phyloP scores from a whole-genome alignment of 2,113 vertebrate species.

The Lasiurus borealis region DNA sequence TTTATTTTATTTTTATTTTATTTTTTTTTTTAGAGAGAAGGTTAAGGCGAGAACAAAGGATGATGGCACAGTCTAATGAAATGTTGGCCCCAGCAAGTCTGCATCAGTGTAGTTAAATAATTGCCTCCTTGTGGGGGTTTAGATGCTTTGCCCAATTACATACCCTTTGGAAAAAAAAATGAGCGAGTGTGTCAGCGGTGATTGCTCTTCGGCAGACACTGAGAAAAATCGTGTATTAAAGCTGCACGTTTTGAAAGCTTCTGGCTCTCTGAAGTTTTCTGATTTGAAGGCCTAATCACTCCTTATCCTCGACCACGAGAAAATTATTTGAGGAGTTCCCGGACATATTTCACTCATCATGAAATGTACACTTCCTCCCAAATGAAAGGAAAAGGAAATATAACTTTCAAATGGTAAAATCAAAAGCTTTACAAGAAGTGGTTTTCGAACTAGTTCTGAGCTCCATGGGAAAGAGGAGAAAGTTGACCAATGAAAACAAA shows the following conservation, averaged over 20 bases:
- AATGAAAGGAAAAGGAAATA: slow-evolving; percentile 67
- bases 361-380: slow-evolving; percentile 57
- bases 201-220: slow-evolving; percentile 69
- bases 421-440: slow-evolving; percentile 42
- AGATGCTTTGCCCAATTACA: slow-evolving; percentile 81
- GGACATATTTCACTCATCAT: slow-evolving; percentile 56
- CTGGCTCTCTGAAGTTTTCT: slow-evolving; percentile 78
- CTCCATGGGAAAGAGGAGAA: background rate
- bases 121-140: slow-evolving; percentile 73
- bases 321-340: slow-evolving; percentile 68
- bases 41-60: slow-evolving; percentile 79
- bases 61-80: slow-evolving; percentile 76
- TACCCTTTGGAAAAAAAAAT: slow-evolving; percentile 71
- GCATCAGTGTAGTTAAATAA: slow-evolving; percentile 74
- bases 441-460: background rate
- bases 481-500: slow-evolving; percentile 29
- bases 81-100: slow-evolving; percentile 58
- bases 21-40: slow-evolving; percentile 68
- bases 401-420: slow-evolving; percentile 60
- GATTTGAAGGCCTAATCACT: slow-evolving; percentile 79
- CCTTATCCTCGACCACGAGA: slow-evolving; percentile 72
- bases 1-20: too few species aligned
- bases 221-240: slow-evolving; percentile 78
- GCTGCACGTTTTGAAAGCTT: slow-evolving; percentile 72
- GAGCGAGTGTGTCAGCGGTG: slow-evolving; percentile 62